Evolutionary conservation across 2,888 invertebrate species (phyloP), one percentile per base, ranked within the genome.

Genomic region (Brachyptera putata): DNA sequence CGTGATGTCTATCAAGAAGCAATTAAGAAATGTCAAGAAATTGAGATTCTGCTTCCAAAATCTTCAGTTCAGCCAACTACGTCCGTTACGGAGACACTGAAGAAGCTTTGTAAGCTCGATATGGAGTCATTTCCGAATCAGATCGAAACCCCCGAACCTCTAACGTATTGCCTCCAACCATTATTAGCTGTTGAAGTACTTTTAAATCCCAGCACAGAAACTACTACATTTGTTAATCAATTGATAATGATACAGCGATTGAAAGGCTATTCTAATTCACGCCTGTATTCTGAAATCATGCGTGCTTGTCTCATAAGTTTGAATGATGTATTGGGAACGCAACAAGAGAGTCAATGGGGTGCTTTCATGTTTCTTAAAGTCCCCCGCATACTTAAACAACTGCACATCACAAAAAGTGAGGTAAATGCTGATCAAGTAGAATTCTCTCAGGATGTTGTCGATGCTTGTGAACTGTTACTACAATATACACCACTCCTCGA

Each of bases 341-440:
- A 87, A 7, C 89, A 90, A 67, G 94, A 95, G 69, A 87, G 93
- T 3, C 84, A 93, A 69, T 95, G 95, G 94, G 92, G 93, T 13
- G 94, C 95, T 9, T 95, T 95, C 71, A 91, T 91, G 0, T 95
- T 95, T 71, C 80, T 96, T 7, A 95, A 95, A 79, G 84, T 95
- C 56, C 92, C 93, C 0, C 85, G 87, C 69, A 84, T 92, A 49
- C 79, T 94, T 48, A 84, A 85, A 60, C 84, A 86, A 65, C 73
- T 90, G 46, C 84, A 87, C 66, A 79, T 79, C 34, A 72, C 79
- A 41, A 79, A 82, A 43, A 80, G 80, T 67, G 70, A 73, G 72
- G 64, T 14, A 7, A n/a, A 22, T 4, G 30, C 21, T 22, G 13
- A 26, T 39, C 83, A 80, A 63, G 77, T 79, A 25, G 89, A 90